phyloP scores from a whole-genome alignment of 2,888 invertebrate genomes.

The Netelia virgata region DNA sequence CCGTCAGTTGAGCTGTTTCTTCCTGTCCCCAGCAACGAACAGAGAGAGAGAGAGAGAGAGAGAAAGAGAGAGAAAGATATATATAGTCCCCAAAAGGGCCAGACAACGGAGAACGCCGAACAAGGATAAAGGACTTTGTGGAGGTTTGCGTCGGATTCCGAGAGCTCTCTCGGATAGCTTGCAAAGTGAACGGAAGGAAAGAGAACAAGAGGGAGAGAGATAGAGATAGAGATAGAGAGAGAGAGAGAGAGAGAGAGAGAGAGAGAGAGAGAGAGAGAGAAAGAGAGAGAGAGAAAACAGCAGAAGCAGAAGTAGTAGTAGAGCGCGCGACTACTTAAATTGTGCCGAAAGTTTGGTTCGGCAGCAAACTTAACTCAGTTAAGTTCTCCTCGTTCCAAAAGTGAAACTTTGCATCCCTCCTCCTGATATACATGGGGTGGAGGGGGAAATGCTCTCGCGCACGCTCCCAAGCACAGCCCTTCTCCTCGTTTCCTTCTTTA shows the following conservation, averaged over 20 bases:
- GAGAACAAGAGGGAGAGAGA: conserved; percentile 15
- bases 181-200: conserved; percentile 24
- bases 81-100: background rate
- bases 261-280: conserved; percentile 16
- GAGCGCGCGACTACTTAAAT: conserved; percentile 83
- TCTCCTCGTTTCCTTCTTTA: conserved; percentile 59
- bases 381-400: conserved; percentile 82
- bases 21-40: conserved; percentile 40
- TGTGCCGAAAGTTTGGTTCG: conserved; percentile 84
- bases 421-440: conserved; percentile 13
- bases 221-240: conserved; percentile 8
- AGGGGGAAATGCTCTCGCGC: background rate
- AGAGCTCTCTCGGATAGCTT: conserved; percentile 37
- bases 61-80: conserved; percentile 1
- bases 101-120: conserved; percentile 45
- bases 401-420: conserved; percentile 82
- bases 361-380: conserved; percentile 85
- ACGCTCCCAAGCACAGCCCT: background rate
- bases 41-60: conserved; percentile 2
- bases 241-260: conserved; percentile 27
- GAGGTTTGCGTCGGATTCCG: conserved; percentile 51
- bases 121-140: conserved; percentile 61
- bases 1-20: conserved; percentile 31
- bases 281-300: conserved; percentile 36
- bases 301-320: conserved; percentile 68